Evolutionary conservation across 2,113 vertebrate genomes (phyloP).

Genomic region (Falco punctatus): DNA sequence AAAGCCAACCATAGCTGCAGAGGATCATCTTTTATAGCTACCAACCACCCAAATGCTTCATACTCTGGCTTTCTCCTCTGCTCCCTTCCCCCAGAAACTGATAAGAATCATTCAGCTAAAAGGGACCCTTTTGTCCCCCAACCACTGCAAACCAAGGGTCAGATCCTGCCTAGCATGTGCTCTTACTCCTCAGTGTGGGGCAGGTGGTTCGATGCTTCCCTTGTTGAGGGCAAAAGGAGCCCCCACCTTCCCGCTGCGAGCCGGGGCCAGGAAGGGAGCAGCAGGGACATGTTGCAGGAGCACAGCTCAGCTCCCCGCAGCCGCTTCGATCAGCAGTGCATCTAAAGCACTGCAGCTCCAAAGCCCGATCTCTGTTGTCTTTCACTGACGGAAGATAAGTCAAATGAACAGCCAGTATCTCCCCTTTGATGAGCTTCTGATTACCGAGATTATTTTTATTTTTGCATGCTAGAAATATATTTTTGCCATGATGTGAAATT

Average conservation of each 20-base stretch:
- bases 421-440: neutral
- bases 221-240: neutral
- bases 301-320: accelerated
- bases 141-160: neutral
- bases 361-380: neutral
- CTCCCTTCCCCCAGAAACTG: neutral
- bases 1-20: neutral
- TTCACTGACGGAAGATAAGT: neutral
- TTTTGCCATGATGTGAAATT: neutral
- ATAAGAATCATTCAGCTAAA: neutral
- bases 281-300: neutral
- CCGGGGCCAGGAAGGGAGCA: neutral
- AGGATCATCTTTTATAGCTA: neutral
- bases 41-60: neutral
- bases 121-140: neutral
- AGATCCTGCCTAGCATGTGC: accelerated
- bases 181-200: neutral
- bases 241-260: neutral
- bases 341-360: neutral
- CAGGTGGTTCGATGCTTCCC: neutral
- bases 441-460: neutral
- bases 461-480: neutral
- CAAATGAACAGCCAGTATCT: neutral
- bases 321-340: neutral
- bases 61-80: neutral